A percentile compares a stretch with the other conserved stretches of the same genome.
Conservation (phyloP, 2,113 vertebrate genomes). For the human (Homo sapiens) region DNA sequence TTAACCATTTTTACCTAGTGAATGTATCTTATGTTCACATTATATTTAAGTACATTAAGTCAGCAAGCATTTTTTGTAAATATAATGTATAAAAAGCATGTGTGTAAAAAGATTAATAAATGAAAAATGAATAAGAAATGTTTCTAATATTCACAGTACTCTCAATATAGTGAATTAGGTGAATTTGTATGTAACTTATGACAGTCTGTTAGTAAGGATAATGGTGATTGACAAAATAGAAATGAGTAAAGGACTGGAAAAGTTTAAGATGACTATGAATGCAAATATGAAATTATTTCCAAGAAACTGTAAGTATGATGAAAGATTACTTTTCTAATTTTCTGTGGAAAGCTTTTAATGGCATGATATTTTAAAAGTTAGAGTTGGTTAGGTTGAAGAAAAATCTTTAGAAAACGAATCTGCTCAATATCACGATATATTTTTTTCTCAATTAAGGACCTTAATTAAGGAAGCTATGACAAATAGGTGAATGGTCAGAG, state of each 20-base stretch:
- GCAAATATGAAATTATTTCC: background rate
- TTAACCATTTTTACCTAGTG: background rate
- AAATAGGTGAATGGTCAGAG: conserved; percentile 66
- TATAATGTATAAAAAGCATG: background rate
- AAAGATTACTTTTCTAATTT: conserved; percentile 19
- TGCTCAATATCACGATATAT: conserved; percentile 73
- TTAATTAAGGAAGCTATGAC: conserved; percentile 73
- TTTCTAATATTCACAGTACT: background rate
- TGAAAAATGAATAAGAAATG: background rate
- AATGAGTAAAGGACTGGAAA: background rate
- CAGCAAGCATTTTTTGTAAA: background rate
- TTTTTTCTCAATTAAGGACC: conserved; percentile 72
- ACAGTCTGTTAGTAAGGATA: background rate
- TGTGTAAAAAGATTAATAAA: background rate
- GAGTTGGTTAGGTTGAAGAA: background rate
- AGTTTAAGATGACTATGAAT: background rate
- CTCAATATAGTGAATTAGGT: background rate
- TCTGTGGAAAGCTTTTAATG: background rate
- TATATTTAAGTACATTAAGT: background rate
- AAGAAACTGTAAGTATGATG: background rate
- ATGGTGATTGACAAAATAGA: background rate
- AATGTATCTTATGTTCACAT: background rate
- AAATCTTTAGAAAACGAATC: conserved; percentile 46
- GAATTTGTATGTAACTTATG: background rate
- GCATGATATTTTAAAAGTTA: conserved; percentile 34